Evolutionary conservation across 2,113 vertebrate species (phyloP).

Genomic region (Rousettus leschenaultii): DNA sequence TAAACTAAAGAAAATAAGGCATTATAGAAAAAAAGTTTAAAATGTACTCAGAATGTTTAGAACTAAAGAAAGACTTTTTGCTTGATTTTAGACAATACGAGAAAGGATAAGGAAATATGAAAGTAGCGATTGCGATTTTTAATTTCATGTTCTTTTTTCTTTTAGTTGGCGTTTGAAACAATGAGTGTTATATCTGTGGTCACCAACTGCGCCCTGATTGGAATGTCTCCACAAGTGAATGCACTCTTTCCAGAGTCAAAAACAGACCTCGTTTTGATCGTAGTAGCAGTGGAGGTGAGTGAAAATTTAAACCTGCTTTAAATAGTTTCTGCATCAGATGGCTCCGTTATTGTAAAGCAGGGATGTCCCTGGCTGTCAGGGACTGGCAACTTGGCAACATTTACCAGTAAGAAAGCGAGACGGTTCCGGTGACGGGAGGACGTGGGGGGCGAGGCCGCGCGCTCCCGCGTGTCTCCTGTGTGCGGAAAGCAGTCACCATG

Average conservation of each 20-base stretch:
- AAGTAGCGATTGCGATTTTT: background rate
- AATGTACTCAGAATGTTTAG: background rate
- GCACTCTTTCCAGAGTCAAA: conserved; percentile 89
- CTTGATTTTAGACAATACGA: background rate
- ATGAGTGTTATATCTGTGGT: conserved; percentile 97
- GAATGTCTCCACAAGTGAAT: conserved; percentile 95
- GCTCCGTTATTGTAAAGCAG: background rate
- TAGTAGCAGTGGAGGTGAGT: conserved; percentile 91
- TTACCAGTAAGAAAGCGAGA: background rate
- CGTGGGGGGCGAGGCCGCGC: background rate
- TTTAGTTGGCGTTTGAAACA: conserved; percentile 96
- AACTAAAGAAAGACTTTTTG: background rate
- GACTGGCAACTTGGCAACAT: background rate
- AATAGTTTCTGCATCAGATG: background rate
- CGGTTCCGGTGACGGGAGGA: background rate
- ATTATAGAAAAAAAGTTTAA: background rate
- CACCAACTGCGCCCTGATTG: conserved; percentile 96
- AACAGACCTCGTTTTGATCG: conserved; percentile 89
- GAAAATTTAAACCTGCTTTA: background rate
- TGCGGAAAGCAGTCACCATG: fast-evolving
- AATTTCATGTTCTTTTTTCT: conserved; percentile 24
- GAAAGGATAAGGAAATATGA: background rate
- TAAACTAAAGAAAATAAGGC: background rate
- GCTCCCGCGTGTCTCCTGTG: fast-evolving
- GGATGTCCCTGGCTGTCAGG: background rate